These are phyloP conservation scores for Deilephila porcellus DNA, from an alignment of 2,888 invertebrate species.

Conservation along the genomic window DNA sequence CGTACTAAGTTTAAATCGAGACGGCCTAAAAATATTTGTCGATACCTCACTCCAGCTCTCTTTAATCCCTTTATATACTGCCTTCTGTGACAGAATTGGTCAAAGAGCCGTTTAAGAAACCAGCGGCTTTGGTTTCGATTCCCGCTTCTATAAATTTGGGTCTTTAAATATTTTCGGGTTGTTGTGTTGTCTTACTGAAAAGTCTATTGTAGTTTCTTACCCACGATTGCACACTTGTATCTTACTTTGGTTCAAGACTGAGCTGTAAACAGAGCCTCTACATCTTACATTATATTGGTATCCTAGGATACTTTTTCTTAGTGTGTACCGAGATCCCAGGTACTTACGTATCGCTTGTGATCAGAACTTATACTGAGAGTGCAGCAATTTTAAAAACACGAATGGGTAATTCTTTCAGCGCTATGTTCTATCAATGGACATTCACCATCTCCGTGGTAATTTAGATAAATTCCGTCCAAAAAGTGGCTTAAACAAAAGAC, in stretches of 20 bases:
- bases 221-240: too few relatives aligned
- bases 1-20: not conserved
- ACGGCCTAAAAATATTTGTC: not conserved
- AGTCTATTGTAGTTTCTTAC: too few relatives aligned
- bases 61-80: not conserved
- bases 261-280: too few relatives aligned
- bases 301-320: too few relatives aligned
- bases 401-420: not conserved
- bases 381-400: not conserved
- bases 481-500: conserved; percentile 27
- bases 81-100: not conserved
- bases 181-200: too few relatives aligned
- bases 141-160: too few relatives aligned
- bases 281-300: too few relatives aligned
- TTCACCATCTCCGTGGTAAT: conserved; percentile 5
- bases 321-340: too few relatives aligned
- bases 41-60: not conserved
- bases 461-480: conserved; percentile 23
- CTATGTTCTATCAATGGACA: not conserved
- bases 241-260: too few relatives aligned
- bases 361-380: not conserved
- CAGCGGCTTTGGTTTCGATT: too few relatives aligned
- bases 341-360: not conserved
- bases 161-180: too few relatives aligned
- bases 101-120: not conserved